These are phyloP conservation scores for Hoplostethus atlanticus DNA, from an alignment of 2,797 vertebrate species.

Conservation along the genomic window DNA sequence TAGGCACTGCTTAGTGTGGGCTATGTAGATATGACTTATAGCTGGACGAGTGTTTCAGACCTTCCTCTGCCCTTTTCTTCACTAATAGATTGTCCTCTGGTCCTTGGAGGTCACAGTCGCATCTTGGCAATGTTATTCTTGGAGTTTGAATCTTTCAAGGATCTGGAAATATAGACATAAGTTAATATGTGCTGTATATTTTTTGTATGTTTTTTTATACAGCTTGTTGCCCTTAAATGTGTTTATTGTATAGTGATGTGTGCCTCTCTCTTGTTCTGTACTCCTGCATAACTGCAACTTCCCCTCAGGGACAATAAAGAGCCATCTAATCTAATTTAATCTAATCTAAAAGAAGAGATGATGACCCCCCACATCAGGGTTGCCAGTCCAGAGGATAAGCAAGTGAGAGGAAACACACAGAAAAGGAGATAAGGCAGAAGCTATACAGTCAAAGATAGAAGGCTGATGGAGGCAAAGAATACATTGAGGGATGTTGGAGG, in stretches of 20 bases:
- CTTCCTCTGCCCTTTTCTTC: constrained; percentile 39
- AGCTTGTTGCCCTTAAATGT: too few relatives aligned
- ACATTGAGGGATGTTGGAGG: constrained; percentile 34
- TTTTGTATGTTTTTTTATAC: too few relatives aligned
- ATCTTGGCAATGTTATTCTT: constrained; percentile 32
- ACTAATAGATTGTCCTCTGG: constrained; percentile 38
- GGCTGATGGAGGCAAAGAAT: constrained; percentile 8
- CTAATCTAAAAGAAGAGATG: too few relatives aligned
- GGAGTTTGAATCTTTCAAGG: constrained; percentile 7
- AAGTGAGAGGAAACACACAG: background rate
- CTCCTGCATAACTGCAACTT: too few relatives aligned
- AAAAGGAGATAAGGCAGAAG: constrained; percentile 10
- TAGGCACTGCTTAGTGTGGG: constrained; percentile 53
- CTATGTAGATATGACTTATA: constrained; percentile 70
- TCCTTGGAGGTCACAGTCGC: constrained; percentile 34
- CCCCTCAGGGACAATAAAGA: too few relatives aligned
- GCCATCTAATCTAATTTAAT: too few relatives aligned
- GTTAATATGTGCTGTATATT: background rate
- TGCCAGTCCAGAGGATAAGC: background rate
- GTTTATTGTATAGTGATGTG: too few relatives aligned
- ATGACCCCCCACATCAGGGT: too few relatives aligned
- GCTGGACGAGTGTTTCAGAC: constrained; percentile 53
- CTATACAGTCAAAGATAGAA: background rate
- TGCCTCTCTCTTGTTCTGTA: too few relatives aligned
- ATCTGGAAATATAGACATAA: background rate